Conservation (phyloP, 2,888 invertebrate species). For the Andrena bucephala region DNA sequence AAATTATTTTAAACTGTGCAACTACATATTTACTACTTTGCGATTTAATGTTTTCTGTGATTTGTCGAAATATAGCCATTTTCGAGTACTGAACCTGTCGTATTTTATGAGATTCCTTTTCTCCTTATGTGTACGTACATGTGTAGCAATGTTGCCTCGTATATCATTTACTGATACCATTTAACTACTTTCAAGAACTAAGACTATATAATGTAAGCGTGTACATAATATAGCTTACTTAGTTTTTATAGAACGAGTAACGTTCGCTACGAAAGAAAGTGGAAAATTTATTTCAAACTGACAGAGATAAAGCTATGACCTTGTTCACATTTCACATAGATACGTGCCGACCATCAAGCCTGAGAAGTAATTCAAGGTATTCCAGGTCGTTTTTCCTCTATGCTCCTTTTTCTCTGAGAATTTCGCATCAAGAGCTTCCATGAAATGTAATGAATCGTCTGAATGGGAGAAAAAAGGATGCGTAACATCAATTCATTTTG, state of each 20-base stretch:
- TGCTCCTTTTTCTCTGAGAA: slow-evolving; percentile 9
- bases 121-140: too few relatives aligned
- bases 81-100: too few relatives aligned
- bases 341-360: slow-evolving; percentile 23
- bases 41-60: too few relatives aligned
- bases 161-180: too few relatives aligned
- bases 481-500: slow-evolving; percentile 18
- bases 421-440: slow-evolving; percentile 22
- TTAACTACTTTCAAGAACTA: too few relatives aligned
- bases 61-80: too few relatives aligned
- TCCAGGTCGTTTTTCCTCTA: not conserved
- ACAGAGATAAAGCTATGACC: slow-evolving; percentile 17
- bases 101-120: too few relatives aligned
- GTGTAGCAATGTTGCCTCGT: too few relatives aligned
- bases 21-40: too few relatives aligned
- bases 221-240: not conserved
- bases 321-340: not conserved
- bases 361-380: slow-evolving; percentile 33
- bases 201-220: too few relatives aligned
- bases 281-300: slow-evolving; percentile 26
- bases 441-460: slow-evolving; percentile 24
- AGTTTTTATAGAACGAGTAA: slow-evolving; percentile 7
- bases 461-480: not conserved
- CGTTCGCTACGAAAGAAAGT: not conserved
- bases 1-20: too few relatives aligned